Percentiles rank a stretch among this genome's conserved stretches.
Evolutionary conservation across 2,888 invertebrate genomes (phyloP).

Genomic region (Lingula anatina): DNA sequence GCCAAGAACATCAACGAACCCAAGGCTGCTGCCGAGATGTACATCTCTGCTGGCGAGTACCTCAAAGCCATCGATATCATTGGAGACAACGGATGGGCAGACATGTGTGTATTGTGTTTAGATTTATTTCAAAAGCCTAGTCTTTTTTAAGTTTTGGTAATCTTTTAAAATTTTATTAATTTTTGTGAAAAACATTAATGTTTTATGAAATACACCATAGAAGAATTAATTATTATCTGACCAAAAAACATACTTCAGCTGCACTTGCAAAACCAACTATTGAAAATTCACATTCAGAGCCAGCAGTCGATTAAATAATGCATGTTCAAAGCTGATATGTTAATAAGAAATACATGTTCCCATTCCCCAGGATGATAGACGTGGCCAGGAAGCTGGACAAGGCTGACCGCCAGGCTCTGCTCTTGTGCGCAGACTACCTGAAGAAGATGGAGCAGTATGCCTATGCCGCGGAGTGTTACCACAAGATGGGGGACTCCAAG

Average conservation of each 20-base stretch:
- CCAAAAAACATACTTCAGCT: too few species aligned
- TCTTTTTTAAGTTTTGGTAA: too few species aligned
- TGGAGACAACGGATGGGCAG: conserved; percentile 78
- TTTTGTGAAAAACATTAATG: too few species aligned
- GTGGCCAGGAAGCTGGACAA: conserved; percentile 80
- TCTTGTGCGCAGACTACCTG: conserved; percentile 69
- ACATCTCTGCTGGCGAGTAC: conserved; percentile 87
- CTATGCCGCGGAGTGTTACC: conserved; percentile 86
- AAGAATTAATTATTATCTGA: too few species aligned
- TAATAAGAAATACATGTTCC: neutral
- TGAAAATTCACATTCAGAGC: too few species aligned
- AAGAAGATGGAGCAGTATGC: conserved; percentile 61
- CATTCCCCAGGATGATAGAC: conserved; percentile 70
- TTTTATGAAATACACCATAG: too few species aligned
- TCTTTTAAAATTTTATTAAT: too few species aligned
- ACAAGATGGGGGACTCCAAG: conserved; percentile 57
- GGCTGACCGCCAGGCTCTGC: conserved; percentile 74
- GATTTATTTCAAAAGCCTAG: too few species aligned
- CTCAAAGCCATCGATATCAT: conserved; percentile 87
- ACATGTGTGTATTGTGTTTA: too few species aligned
- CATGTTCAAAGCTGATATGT: neutral
- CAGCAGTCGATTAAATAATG: too few species aligned
- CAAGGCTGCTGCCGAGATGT: conserved; percentile 91
- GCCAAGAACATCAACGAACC: conserved; percentile 88
- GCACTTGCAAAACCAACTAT: too few species aligned